Conservation (phyloP, 2,797 vertebrate species). For the Xenops minutus region DNA sequence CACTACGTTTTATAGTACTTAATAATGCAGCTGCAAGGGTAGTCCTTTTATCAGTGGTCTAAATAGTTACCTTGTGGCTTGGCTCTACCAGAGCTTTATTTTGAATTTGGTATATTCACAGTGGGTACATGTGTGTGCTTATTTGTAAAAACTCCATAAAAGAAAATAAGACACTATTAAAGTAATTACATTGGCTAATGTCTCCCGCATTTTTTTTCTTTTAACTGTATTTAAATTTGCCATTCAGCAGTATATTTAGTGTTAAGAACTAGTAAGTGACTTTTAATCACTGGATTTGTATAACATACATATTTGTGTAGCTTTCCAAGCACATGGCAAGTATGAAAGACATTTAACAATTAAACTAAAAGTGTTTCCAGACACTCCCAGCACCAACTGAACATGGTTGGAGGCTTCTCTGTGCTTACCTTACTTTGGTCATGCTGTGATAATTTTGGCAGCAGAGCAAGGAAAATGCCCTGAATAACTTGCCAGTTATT, state of each 20-base stretch:
- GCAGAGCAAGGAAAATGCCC: background rate
- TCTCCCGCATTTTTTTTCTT: background rate
- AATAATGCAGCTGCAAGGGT: background rate
- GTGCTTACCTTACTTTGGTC: background rate
- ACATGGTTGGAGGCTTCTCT: background rate
- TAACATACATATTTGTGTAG: background rate
- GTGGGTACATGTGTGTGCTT: background rate
- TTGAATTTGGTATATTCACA: background rate
- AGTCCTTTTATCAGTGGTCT: background rate
- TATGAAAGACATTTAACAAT: background rate
- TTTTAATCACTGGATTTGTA: background rate
- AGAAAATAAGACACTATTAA: background rate
- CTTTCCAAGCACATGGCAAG: background rate
- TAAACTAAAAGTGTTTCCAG: background rate
- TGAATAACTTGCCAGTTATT: background rate
- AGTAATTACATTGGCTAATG: background rate
- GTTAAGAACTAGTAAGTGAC: background rate
- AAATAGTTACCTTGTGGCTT: background rate
- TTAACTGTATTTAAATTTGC: background rate
- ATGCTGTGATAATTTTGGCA: background rate
- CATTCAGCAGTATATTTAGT: background rate
- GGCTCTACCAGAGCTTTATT: background rate
- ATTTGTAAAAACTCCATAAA: background rate
- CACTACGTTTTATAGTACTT: background rate
- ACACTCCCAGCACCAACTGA: background rate